These are phyloP conservation scores for Furcula furcula DNA, from an alignment of 2,888 invertebrate genomes.

Conservation along the genomic window DNA sequence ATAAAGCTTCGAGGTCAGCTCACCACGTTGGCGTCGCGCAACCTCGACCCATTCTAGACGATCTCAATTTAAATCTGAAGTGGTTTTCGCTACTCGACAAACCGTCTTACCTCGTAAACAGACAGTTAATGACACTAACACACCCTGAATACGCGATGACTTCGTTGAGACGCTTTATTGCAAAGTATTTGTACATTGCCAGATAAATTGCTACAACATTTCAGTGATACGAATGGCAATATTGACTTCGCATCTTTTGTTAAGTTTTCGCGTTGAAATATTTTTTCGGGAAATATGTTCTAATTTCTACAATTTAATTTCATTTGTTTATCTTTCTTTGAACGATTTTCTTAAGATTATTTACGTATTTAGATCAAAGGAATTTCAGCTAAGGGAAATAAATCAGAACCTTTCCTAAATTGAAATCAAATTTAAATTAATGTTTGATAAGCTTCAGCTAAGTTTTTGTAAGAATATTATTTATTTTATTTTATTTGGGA, in stretches of 20 bases:
- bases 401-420: conserved; percentile 1
- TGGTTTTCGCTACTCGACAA: conserved; percentile 64
- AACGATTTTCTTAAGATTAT: neutral
- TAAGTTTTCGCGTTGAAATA: neutral
- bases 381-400: neutral
- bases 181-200: conserved; percentile 53
- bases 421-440: too few relatives aligned
- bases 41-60: conserved; percentile 50
- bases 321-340: neutral
- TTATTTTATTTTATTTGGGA: neutral
- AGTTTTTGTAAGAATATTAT: neutral
- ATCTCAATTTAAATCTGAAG: conserved; percentile 70
- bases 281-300: neutral
- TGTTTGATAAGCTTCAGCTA: too few relatives aligned
- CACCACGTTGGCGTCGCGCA: conserved; percentile 8
- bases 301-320: conserved; percentile 1
- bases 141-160: conserved; percentile 60
- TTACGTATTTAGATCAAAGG: neutral
- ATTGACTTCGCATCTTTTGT: conserved; percentile 7
- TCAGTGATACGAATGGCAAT: conserved; percentile 19
- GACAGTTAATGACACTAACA: conserved; percentile 65
- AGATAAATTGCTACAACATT: conserved; percentile 41
- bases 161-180: conserved; percentile 53
- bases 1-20: too few relatives aligned
- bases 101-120: conserved; percentile 53